phyloP scores from a whole-genome alignment of 1,140 invertebrate genomes.

The Cydia amplana region DNA sequence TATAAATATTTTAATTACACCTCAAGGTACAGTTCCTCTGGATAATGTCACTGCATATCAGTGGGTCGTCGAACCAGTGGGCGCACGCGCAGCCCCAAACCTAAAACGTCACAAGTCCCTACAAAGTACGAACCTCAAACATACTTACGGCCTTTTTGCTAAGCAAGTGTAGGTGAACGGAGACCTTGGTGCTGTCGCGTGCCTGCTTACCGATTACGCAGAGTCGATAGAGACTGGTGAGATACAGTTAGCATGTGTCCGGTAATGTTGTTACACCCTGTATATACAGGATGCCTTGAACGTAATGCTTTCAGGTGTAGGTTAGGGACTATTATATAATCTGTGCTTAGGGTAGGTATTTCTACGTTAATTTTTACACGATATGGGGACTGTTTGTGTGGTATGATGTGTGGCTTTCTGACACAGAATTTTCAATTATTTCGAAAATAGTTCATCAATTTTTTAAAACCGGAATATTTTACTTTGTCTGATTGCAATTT shows the following conservation, averaged over 20 bases:
- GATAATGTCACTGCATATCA: constrained; percentile 35
- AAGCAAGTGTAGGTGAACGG: constrained; percentile 49
- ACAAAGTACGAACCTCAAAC: not conserved
- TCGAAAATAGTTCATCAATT: too few relatives aligned
- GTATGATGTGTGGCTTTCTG: too few relatives aligned
- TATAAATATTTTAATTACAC: not conserved
- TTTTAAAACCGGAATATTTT: too few relatives aligned
- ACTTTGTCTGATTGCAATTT: too few relatives aligned
- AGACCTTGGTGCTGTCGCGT: constrained; percentile 48
- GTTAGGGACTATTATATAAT: too few relatives aligned
- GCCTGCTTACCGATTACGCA: constrained; percentile 34
- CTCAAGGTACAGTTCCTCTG: not conserved
- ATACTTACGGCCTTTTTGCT: not conserved
- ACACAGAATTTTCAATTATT: too few relatives aligned
- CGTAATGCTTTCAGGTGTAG: too few relatives aligned
- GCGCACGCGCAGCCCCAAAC: constrained; percentile 28
- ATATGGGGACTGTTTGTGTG: too few relatives aligned
- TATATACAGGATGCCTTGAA: too few relatives aligned
- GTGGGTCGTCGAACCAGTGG: constrained; percentile 62
- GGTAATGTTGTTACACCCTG: too few relatives aligned
- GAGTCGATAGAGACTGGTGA: constrained; percentile 57
- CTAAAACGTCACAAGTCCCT: not conserved
- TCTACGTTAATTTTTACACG: too few relatives aligned
- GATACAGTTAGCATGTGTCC: not conserved
- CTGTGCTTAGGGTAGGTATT: too few relatives aligned